These are phyloP conservation scores for Drosophila littoralis DNA, from an alignment of 1,140 invertebrate species.

Conservation along the genomic window DNA sequence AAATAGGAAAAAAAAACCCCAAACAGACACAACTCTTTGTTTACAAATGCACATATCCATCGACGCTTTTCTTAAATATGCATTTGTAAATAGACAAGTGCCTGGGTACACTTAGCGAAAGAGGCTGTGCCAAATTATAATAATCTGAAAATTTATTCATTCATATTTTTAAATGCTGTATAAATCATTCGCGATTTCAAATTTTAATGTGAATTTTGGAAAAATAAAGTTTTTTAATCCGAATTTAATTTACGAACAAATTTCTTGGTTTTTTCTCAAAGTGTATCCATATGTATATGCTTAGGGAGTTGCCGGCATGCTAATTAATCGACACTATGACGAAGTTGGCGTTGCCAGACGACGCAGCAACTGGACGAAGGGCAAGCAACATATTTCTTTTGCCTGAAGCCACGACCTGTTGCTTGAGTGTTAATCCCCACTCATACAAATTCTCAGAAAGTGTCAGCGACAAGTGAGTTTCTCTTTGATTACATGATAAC, in stretches of 20 bases:
- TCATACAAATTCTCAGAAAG: slow-evolving; percentile 10
- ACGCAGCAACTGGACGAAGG: background rate
- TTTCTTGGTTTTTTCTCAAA: too few species aligned
- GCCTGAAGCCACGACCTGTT: slow-evolving; percentile 2
- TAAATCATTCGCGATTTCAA: too few species aligned
- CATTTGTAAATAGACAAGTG: background rate
- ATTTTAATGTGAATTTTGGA: too few species aligned
- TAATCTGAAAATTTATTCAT: too few species aligned
- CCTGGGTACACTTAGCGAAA: background rate
- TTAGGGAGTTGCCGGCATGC: slow-evolving; percentile 1
- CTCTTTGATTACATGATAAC: slow-evolving; percentile 43
- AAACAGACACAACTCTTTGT: background rate
- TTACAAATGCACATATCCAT: background rate
- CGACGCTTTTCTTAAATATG: slow-evolving; percentile 5
- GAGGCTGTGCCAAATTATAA: too few species aligned
- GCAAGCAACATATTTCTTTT: background rate
- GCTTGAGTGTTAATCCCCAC: background rate
- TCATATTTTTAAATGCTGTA: too few species aligned
- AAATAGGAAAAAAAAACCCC: background rate
- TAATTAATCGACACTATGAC: slow-evolving; percentile 14
- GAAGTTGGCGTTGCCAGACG: slow-evolving; percentile 13
- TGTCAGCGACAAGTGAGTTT: slow-evolving; percentile 27
- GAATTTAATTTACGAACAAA: too few species aligned
- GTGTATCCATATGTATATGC: background rate
- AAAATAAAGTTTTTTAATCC: too few species aligned